phyloP scores from a whole-genome alignment of 2,797 vertebrate genomes.

The Enteromius paludinosus region DNA sequence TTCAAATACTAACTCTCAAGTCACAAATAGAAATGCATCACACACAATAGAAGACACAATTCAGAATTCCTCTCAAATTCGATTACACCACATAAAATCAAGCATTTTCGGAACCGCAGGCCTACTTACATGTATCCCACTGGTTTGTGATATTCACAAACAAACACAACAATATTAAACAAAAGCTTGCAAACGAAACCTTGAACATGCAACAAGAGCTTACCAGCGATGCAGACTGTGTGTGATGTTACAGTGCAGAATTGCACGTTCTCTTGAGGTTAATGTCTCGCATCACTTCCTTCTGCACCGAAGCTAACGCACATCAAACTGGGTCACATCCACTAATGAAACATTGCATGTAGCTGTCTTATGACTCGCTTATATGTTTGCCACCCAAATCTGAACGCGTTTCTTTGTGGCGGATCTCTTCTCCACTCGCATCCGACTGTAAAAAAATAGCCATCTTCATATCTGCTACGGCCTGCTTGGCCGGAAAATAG shows the following conservation, averaged over 20 bases:
- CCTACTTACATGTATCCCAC: not conserved
- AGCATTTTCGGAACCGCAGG: not conserved
- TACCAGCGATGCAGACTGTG: not conserved
- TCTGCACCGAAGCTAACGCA: not conserved
- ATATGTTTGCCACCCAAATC: not conserved
- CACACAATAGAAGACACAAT: slow-evolving; percentile 4
- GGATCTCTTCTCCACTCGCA: slow-evolving; percentile 4
- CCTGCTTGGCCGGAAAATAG: not conserved
- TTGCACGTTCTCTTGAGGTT: slow-evolving; percentile 43
- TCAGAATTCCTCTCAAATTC: not conserved
- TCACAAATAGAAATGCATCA: not conserved
- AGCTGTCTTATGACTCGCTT: slow-evolving; percentile 1
- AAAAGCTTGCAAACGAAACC: not conserved
- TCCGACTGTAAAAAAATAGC: not conserved
- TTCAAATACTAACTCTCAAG: slow-evolving; percentile 2
- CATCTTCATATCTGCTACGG: not conserved
- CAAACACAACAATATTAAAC: not conserved
- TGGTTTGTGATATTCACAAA: not conserved
- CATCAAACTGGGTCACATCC: slow-evolving; percentile 29
- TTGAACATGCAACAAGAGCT: not conserved
- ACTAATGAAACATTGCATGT: not conserved
- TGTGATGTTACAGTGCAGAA: slow-evolving; percentile 18
- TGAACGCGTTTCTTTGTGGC: not conserved
- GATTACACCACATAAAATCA: slow-evolving; percentile 57
- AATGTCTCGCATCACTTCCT: slow-evolving; percentile 48